phyloP scores from a whole-genome alignment of 2,113 vertebrate genomes.

The Apus apus region DNA sequence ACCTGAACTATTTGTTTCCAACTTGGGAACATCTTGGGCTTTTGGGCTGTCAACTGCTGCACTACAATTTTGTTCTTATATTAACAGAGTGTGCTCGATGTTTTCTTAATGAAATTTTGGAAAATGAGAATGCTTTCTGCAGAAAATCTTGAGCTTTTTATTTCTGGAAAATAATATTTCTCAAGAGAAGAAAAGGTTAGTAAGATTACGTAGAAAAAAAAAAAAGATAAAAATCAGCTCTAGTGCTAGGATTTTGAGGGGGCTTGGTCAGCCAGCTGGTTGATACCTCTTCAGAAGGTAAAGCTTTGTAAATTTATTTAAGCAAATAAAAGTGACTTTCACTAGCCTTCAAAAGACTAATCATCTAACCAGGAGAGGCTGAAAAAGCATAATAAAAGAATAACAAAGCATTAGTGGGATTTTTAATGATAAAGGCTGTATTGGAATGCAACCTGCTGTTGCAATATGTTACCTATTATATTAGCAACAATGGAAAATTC shows the following conservation, averaged over 20 bases:
- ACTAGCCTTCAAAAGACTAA: background rate
- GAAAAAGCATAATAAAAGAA: background rate
- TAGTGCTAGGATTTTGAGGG: background rate
- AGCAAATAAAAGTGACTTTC: background rate
- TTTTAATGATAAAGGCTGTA: background rate
- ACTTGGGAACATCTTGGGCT: background rate
- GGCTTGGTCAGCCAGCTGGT: background rate
- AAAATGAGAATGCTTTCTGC: background rate
- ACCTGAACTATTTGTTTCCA: background rate
- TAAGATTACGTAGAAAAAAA: background rate
- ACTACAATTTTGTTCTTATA: background rate
- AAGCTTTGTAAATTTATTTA: background rate
- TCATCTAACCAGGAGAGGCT: fast-evolving
- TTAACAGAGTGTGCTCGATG: background rate
- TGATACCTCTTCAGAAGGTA: background rate
- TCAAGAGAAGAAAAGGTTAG: background rate
- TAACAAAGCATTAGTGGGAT: background rate
- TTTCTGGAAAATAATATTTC: background rate
- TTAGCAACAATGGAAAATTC: background rate
- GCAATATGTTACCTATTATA: background rate
- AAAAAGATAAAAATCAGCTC: background rate
- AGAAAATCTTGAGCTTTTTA: background rate
- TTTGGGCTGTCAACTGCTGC: background rate
- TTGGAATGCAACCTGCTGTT: background rate
- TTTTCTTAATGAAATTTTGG: background rate